Conservation (phyloP, 2,888 invertebrate species). For the Blomia tropicalis region DNA sequence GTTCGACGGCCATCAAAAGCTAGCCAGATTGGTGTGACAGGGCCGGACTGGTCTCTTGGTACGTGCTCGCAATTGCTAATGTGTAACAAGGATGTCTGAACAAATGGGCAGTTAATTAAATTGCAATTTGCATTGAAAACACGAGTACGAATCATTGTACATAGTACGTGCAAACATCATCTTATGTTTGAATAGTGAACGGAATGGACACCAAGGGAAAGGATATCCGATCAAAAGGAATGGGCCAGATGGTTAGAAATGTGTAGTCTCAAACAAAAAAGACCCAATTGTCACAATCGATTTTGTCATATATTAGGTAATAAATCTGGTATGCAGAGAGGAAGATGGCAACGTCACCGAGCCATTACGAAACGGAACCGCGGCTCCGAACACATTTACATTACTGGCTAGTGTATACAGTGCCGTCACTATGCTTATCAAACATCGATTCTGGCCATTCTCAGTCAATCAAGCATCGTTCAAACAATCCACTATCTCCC, state of each 20-base stretch:
- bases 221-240: background rate
- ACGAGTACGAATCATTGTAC: too few relatives aligned
- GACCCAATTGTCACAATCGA: background rate
- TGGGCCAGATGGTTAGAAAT: background rate
- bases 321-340: too few relatives aligned
- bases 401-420: too few relatives aligned
- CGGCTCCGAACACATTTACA: background rate
- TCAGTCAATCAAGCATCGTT: conserved; percentile 4
- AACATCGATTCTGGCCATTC: conserved; percentile 13
- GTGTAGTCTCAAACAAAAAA: background rate
- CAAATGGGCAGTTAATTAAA: background rate
- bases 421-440: conserved; percentile 2
- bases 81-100: background rate
- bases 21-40: background rate
- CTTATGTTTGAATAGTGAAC: too few relatives aligned
- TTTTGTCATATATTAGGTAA: background rate
- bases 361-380: background rate
- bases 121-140: conserved; percentile 5
- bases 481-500: too few relatives aligned
- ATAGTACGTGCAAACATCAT: too few relatives aligned
- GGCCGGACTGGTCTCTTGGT: background rate
- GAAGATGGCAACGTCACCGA: background rate
- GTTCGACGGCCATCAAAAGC: too few relatives aligned
- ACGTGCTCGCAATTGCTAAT: background rate
- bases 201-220: too few relatives aligned